phyloP scores from a whole-genome alignment of 2,797 vertebrate genomes.

The Anolis apletophallus region DNA sequence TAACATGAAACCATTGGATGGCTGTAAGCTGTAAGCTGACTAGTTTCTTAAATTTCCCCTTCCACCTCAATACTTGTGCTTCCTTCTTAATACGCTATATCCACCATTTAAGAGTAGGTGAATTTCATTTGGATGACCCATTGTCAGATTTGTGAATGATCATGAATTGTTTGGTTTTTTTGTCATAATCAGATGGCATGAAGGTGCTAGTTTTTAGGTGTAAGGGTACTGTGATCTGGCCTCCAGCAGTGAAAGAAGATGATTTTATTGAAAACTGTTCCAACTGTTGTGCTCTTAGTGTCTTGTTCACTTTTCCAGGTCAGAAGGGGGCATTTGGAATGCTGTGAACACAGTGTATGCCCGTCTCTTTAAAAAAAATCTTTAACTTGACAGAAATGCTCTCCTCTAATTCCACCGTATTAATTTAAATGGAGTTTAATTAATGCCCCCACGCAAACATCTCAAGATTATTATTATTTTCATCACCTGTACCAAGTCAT shows the following conservation, averaged over 20 bases:
- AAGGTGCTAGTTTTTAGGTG: background rate
- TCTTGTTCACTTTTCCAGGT: conserved; percentile 14
- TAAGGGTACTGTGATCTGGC: background rate
- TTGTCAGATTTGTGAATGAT: too few species aligned
- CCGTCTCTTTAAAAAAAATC: conserved; percentile 6
- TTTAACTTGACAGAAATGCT: conserved; percentile 10
- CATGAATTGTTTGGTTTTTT: too few species aligned
- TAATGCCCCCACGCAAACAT: background rate
- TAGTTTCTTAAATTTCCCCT: background rate
- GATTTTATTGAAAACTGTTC: background rate
- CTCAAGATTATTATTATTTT: background rate
- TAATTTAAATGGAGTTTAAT: conserved; percentile 43
- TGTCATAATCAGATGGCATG: background rate
- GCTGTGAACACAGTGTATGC: conserved; percentile 18
- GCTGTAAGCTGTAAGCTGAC: background rate
- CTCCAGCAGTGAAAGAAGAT: background rate
- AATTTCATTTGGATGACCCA: background rate
- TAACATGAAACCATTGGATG: background rate
- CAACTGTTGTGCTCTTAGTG: conserved; percentile 20
- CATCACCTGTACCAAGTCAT: conserved; percentile 7
- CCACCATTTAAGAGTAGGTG: too few species aligned
- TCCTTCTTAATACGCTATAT: too few species aligned
- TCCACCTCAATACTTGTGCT: too few species aligned
- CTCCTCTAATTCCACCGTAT: background rate
- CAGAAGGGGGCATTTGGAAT: background rate